These are phyloP conservation scores for Parthenolecanium corni DNA, from an alignment of 2,888 invertebrate genomes.

Conservation along the genomic window DNA sequence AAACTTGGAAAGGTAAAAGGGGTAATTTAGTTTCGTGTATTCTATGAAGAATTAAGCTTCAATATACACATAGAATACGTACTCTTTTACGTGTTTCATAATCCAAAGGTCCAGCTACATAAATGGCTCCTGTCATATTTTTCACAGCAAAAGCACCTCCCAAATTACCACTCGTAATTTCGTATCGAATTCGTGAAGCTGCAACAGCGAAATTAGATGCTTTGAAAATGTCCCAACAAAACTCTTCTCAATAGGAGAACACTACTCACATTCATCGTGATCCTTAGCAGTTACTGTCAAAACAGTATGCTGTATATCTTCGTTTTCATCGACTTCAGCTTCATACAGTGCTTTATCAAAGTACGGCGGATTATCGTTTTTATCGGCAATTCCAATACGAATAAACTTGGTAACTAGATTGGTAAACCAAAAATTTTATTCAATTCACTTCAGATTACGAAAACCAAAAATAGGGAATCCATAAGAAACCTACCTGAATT, in stretches of 20 bases:
- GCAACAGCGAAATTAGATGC: conserved; percentile 38
- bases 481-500: conserved; percentile 65
- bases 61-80: conserved; percentile 42
- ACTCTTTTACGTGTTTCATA: conserved; percentile 93
- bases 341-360: conserved; percentile 94
- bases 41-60: background rate
- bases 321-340: conserved; percentile 95
- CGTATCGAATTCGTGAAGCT: conserved; percentile 98
- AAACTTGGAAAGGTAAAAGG: too few relatives aligned
- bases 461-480: background rate
- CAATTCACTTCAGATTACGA: background rate
- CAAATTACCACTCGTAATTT: conserved; percentile 98
- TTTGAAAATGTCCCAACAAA: background rate
- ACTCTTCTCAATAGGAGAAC: background rate
- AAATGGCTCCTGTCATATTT: conserved; percentile 97
- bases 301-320: conserved; percentile 91
- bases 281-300: conserved; percentile 98
- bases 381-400: conserved; percentile 95
- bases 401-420: conserved; percentile 94
- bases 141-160: conserved; percentile 96
- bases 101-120: conserved; percentile 92
- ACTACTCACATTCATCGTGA: conserved; percentile 90
- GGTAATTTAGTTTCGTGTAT: background rate
- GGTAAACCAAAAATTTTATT: conserved; percentile 33
- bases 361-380: conserved; percentile 98